phyloP scores from a whole-genome alignment of 2,797 vertebrate genomes.

The Rhadinocentrus ornatus region DNA sequence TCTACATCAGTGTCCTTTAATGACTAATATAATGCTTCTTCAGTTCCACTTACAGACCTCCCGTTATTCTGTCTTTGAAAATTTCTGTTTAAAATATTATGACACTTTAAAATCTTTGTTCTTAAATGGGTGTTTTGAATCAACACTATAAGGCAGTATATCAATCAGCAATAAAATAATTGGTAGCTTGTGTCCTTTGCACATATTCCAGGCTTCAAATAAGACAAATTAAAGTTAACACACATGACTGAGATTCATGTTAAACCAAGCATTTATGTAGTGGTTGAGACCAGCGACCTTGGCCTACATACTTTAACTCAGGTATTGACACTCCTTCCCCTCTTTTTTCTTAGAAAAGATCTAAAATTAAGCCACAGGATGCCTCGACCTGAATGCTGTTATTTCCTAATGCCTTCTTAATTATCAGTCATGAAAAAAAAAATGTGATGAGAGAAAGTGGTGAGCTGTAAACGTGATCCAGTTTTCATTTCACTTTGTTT shows the following conservation, averaged over 20 bases:
- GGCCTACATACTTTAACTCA: conserved; percentile 52
- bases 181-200: conserved; percentile 36
- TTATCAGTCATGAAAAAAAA: conserved; percentile 13
- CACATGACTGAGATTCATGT: conserved; percentile 13
- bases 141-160: conserved; percentile 29
- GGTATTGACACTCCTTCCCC: conserved; percentile 48
- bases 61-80: neutral
- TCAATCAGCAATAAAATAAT: conserved; percentile 3
- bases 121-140: conserved; percentile 19
- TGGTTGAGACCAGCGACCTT: conserved; percentile 20
- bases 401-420: conserved; percentile 38
- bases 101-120: neutral
- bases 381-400: conserved; percentile 67
- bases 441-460: neutral
- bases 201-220: conserved; percentile 34
- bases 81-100: neutral
- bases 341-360: conserved; percentile 24
- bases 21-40: neutral
- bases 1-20: neutral
- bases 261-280: conserved; percentile 13
- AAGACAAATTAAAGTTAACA: conserved; percentile 2
- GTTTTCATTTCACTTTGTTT: conserved; percentile 22
- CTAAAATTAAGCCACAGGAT: conserved; percentile 55
- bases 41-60: neutral
- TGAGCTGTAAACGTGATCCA: conserved; percentile 13